These are phyloP conservation scores for Balaeniceps rex DNA, from an alignment of 2,113 vertebrate species.

Conservation along the genomic window DNA sequence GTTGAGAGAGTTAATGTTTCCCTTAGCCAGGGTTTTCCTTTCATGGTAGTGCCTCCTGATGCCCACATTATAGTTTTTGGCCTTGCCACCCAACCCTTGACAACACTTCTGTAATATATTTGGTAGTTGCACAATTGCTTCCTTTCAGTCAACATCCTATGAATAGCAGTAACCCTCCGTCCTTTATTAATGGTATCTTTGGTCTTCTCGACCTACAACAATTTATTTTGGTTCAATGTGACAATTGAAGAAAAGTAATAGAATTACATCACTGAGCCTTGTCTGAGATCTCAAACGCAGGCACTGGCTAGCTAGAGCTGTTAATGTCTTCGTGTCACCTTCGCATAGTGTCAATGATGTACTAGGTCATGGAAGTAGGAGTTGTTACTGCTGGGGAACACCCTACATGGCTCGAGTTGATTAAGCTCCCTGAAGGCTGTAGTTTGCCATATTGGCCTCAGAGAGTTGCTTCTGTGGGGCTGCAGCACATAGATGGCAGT, in stretches of 20 bases:
- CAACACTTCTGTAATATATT: background rate
- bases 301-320: background rate
- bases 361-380: background rate
- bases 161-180: background rate
- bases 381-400: background rate
- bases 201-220: background rate
- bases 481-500: background rate
- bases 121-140: background rate
- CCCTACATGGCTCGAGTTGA: rapidly evolving
- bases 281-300: background rate
- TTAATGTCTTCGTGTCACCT: background rate
- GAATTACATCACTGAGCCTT: background rate
- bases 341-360: rapidly evolving
- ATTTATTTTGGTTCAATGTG: background rate
- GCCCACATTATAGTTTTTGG: background rate
- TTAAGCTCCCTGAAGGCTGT: background rate
- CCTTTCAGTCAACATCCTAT: background rate
- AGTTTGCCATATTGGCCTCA: background rate
- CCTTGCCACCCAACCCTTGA: background rate
- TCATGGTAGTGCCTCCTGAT: background rate
- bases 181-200: background rate
- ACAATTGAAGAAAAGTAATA: background rate
- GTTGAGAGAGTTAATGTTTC: background rate
- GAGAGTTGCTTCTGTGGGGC: background rate
- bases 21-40: background rate